Evolutionary conservation across 2,888 invertebrate genomes (phyloP), one percentile per base, ranked within the genome.

Genomic region (Tetranychus piercei): DNA sequence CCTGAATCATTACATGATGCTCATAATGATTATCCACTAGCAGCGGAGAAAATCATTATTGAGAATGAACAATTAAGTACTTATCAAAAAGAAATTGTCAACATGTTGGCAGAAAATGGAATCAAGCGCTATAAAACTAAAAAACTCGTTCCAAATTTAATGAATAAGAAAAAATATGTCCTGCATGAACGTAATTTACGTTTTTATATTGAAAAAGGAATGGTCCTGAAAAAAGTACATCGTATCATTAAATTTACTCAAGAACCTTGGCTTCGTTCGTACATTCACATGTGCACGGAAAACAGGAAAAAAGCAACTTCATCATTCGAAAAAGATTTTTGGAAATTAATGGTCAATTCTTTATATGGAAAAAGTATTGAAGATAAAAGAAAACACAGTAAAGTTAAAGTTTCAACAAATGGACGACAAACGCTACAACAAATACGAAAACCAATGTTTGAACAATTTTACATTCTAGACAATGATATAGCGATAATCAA

Each of bases 261-360:
- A 71, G 74, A 11, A 79, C 79, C 71, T 77, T 79, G 9, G 64
- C 78, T 22, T 78, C 80, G 72, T 22, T 44, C 64, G 44, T 78
- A 77, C 55, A 77, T 79, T 55, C 75, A 76, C 20, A 71, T 79
- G 15, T 79, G 78, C 76, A 77, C 78, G 7, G 66, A 75, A 9
- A 73, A 66, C 73, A 73, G 77, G 22, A 79, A 78, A 78, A 76
- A 78, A 73, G 80, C 77, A 77, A 80, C 77, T 75, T 80, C 78
- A 77, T 80, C 79, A 71, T 82, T 82, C 79, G 79, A 81, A 75
- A 81, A 82, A 79, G 80, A 80, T 76, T 80, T 83, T 73, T 83
- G 81, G 73, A 81, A 82, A 76, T 75, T 81, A 8, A 79, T 80
- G 79, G 81, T 81, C 76, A 81, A 81, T 76, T 72, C 78, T 20